phyloP scores from a whole-genome alignment of 2,797 vertebrate genomes.

The Anomalospiza imberbis region DNA sequence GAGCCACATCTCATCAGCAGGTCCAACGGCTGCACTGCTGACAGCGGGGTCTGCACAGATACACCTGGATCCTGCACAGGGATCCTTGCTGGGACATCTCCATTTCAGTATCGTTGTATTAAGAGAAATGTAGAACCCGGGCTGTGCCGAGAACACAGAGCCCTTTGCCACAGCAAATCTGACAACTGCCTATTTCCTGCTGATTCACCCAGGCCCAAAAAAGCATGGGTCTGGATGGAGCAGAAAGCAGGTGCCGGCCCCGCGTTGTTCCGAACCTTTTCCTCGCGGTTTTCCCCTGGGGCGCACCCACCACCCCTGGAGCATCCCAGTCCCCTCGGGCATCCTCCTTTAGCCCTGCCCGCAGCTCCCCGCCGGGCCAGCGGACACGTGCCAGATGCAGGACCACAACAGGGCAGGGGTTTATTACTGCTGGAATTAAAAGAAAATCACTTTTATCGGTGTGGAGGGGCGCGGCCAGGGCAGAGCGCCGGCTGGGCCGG shows the following conservation, averaged over 20 bases:
- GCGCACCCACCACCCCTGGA: neutral
- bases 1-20: neutral
- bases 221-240: neutral
- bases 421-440: neutral
- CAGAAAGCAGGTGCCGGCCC: neutral
- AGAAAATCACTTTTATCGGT: neutral
- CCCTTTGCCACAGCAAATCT: neutral
- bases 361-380: neutral
- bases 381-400: neutral
- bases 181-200: neutral
- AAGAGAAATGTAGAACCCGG: neutral
- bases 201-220: neutral
- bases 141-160: neutral
- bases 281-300: neutral
- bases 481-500: neutral
- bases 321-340: fast-evolving
- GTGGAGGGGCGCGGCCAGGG: neutral
- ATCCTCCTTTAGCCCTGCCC: neutral
- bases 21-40: fast-evolving
- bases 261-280: neutral
- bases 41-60: neutral
- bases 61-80: neutral
- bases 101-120: neutral
- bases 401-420: neutral
- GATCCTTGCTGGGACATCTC: neutral